Base-by-base conservation (phyloP, 1,140 invertebrate species). In the Ceratitis capitata region DNA sequence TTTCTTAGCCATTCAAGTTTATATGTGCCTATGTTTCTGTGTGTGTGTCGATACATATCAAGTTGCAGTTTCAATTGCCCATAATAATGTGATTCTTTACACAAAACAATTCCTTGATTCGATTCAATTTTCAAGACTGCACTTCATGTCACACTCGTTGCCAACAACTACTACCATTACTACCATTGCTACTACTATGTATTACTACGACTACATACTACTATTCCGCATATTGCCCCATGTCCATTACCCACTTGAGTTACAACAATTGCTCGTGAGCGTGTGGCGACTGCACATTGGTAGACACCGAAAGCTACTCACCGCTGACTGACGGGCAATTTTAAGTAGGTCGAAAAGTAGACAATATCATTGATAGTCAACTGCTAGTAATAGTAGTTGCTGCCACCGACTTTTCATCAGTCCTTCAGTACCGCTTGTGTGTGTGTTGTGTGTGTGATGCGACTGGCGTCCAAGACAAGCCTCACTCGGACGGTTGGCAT, bases 1-100 rank as follows among this genome's bases (percentile, higher is more conserved):
- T 78, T 78, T 12, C 69, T 47, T 39, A 78, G 39, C 39, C 5
- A 45, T 39, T 26, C 69, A 32, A 1, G 14, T 19, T n/a, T 39
- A 2, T 35, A n/a, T 45, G 14, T 23, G 16, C 39, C 7, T 16
- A 12, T 47, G 45, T 47, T 12, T 47, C 45, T 56, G 51, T 56
- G 51, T 56, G 19, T 56, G 51, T 5, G 51, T 47, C 35, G 35
- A 39, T 78, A 78, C 39, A 78, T 78, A 78, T 78, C 69, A 78
- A 78, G 69, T 45, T 78, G 69, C 69, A 78, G 69, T 78, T 78
- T 42, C 69, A 78, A 78, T 78, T 78, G 69, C 69, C 39, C 69
- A 78, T 78, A 78, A 78, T 78, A 78, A 78, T 78, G 69, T 78
- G 69, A 78, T 78, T 78, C 69, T 78, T 78, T 78, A 78, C 69